phyloP scores from a whole-genome alignment of 2,113 vertebrate genomes.

The Brevimyrus niger region DNA sequence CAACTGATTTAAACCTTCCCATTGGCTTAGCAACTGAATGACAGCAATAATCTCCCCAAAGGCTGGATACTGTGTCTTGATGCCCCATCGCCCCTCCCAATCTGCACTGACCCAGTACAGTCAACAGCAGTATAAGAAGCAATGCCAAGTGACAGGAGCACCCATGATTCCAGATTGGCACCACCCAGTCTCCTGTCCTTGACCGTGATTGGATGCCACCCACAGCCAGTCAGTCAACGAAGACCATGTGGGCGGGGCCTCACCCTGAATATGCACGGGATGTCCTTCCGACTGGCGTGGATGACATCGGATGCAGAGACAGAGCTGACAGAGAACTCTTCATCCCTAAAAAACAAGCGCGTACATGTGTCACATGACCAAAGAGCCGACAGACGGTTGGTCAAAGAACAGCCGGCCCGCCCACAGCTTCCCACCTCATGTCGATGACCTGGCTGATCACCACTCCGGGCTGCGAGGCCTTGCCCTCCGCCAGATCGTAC shows the following conservation, averaged over 20 bases:
- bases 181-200: not conserved
- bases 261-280: slow-evolving; percentile 96
- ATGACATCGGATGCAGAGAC: slow-evolving; percentile 97
- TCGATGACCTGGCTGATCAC: slow-evolving; percentile 92
- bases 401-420: not conserved
- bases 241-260: slow-evolving; percentile 40
- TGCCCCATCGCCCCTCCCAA: not conserved
- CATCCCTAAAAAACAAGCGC: slow-evolving; percentile 68
- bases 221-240: not conserved
- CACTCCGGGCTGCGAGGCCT: slow-evolving; percentile 79
- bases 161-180: not conserved
- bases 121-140: not conserved
- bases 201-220: not conserved
- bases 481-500: slow-evolving; percentile 90
- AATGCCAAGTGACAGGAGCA: not conserved
- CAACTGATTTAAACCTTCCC: not conserved
- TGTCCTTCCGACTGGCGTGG: slow-evolving; percentile 91
- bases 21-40: not conserved
- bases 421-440: slow-evolving; percentile 76
- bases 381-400: not conserved
- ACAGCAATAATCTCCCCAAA: not conserved
- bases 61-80: not conserved
- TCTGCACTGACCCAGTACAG: not conserved
- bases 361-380: not conserved
- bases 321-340: slow-evolving; percentile 95